These are phyloP conservation scores for Zaprionus kolodkinae DNA, from an alignment of 1,140 invertebrate genomes.

Conservation along the genomic window DNA sequence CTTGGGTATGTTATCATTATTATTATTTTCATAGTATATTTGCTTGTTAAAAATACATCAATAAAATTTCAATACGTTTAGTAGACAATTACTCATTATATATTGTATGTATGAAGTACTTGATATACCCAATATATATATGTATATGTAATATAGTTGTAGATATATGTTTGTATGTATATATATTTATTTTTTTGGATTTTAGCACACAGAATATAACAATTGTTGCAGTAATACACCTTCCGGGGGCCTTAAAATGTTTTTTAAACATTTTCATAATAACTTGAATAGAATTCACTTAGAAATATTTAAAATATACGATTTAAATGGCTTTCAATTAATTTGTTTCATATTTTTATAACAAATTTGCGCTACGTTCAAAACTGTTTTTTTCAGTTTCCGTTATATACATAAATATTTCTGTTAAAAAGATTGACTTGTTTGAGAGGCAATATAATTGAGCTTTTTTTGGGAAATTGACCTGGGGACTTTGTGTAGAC, in stretches of 20 bases:
- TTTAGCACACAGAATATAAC: slow-evolving; percentile 77
- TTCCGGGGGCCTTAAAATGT: slow-evolving; percentile 73
- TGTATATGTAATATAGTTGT: slow-evolving; percentile 13
- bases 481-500: not conserved
- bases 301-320: slow-evolving; percentile 53
- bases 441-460: slow-evolving; percentile 52
- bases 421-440: slow-evolving; percentile 33
- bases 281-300: slow-evolving; percentile 63
- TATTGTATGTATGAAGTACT: slow-evolving; percentile 43
- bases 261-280: slow-evolving; percentile 71
- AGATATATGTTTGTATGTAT: slow-evolving; percentile 20
- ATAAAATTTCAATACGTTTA: slow-evolving; percentile 63
- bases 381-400: slow-evolving; percentile 32
- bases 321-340: slow-evolving; percentile 4
- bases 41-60: slow-evolving; percentile 59
- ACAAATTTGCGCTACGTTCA: slow-evolving; percentile 70
- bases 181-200: slow-evolving; percentile 15
- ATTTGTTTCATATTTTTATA: slow-evolving; percentile 36
- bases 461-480: slow-evolving; percentile 44
- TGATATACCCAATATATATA: slow-evolving; percentile 17
- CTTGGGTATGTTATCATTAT: slow-evolving; percentile 17
- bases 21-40: slow-evolving; percentile 18
- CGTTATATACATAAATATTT: slow-evolving; percentile 63
- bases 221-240: slow-evolving; percentile 76
- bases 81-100: slow-evolving; percentile 54